These are phyloP conservation scores for Zaprionus nigranus DNA, from an alignment of 1,140 invertebrate species.

Conservation along the genomic window DNA sequence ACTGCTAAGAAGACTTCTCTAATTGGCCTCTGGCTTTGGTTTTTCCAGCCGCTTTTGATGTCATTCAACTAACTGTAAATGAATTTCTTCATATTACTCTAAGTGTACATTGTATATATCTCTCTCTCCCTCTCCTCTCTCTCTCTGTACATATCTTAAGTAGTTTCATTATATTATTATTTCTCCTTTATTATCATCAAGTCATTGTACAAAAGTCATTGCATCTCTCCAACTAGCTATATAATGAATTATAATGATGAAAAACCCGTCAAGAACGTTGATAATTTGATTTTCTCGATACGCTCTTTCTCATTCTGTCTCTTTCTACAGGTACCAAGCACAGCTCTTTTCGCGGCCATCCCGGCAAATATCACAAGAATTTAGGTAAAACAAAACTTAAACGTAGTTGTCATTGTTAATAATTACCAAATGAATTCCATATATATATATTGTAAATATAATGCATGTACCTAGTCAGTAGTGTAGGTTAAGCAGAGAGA, in stretches of 20 bases:
- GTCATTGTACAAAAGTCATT: slow-evolving; percentile 47
- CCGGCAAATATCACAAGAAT: slow-evolving; percentile 84
- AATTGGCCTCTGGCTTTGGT: slow-evolving; percentile 46
- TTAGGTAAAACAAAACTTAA: slow-evolving; percentile 82
- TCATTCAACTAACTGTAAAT: slow-evolving; percentile 69
- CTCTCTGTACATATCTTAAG: slow-evolving; percentile 3
- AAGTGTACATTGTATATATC: slow-evolving; percentile 30
- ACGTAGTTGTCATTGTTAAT: slow-evolving; percentile 65
- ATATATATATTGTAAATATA: slow-evolving; percentile 19
- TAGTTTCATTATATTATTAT: slow-evolving; percentile 7
- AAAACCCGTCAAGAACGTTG: slow-evolving; percentile 14
- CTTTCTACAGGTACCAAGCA: slow-evolving; percentile 81
- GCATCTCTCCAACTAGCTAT: slow-evolving; percentile 4
- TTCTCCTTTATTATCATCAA: slow-evolving; percentile 26
- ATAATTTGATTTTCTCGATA: slow-evolving; percentile 28
- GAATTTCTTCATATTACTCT: slow-evolving; percentile 37
- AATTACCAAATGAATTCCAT: slow-evolving; percentile 46
- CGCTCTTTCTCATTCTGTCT: slow-evolving; percentile 61
- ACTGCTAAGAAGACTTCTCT: slow-evolving; percentile 22
- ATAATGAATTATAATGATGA: not conserved
- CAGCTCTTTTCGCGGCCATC: slow-evolving; percentile 83
- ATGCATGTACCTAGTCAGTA: slow-evolving; percentile 42
- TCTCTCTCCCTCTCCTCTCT: slow-evolving; percentile 6
- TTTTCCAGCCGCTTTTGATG: slow-evolving; percentile 46
- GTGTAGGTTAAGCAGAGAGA: not conserved